Evolutionary conservation across 2,113 vertebrate genomes (phyloP), one percentile per base, ranked within the genome.

Genomic region (Dasyprocta punctata): DNA sequence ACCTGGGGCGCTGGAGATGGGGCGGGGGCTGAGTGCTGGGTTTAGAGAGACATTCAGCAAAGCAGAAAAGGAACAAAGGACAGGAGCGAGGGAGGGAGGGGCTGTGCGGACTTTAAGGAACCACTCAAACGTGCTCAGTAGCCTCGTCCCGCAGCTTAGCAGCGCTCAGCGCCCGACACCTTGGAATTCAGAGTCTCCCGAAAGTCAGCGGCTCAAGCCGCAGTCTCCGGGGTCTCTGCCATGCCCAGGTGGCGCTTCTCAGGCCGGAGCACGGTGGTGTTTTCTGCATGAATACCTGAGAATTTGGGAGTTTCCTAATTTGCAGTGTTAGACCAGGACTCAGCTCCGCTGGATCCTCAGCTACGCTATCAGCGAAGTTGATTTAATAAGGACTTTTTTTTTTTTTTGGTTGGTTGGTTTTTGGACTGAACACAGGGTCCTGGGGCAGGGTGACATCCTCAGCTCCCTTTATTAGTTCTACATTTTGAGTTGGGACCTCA

Each of bases 211-310:
- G 5, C 22, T 52, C 47, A 0, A 52, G 84, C 94, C 47, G 6
- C 8, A 30, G 58, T 16, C 87, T 13, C 0, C 4, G 3, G 26
- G 26, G 36, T 11, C 20, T 0, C 11, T 24, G 22, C 8, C 0
- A 17, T 2, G 17, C 7, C 20, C 16, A 67, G 24, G 41, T 4
- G 33, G 28, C 0, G 4, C 14, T 33, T 86, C 60, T 47, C 2
- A 10, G 6, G 47, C 60, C 44, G 2, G 38, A 65, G 63, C 26
- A 60, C 0, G 0, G 0, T 1, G 1, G 3, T 3, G 0, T 41
- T 69, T 44, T 33, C 65, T 0, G 69, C 0, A 38, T 36, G 38
- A 89, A 58, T 1, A 26, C 0, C 49, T 63, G 22, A 69, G 47
- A 86, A 22, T 26, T 14, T 36, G 0, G 0, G 16, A 11, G 22